Conservation (phyloP, 2,113 vertebrate genomes). For the Athene cunicularia region DNA sequence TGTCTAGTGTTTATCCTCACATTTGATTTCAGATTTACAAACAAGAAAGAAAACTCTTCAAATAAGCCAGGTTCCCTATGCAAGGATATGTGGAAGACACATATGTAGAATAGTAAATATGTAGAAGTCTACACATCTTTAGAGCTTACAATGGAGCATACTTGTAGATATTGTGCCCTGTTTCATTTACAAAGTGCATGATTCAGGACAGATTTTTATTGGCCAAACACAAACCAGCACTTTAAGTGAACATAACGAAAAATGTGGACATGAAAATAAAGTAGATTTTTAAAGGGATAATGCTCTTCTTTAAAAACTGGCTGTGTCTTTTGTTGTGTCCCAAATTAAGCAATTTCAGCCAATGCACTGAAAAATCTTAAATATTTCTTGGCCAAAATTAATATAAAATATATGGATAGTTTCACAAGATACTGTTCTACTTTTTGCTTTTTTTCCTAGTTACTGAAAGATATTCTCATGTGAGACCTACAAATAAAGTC, state of each 20-base stretch:
- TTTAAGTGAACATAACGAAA: not conserved
- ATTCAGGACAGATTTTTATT: not conserved
- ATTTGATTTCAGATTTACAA: not conserved
- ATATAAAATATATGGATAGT: not conserved
- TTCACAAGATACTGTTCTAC: not conserved
- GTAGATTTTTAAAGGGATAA: not conserved
- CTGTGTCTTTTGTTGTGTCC: not conserved
- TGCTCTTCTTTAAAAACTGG: not conserved
- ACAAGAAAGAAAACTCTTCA: not conserved
- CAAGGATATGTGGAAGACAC: not conserved
- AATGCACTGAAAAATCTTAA: not conserved
- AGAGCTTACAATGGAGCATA: not conserved
- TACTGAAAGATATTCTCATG: not conserved
- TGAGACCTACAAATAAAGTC: not conserved
- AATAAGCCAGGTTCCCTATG: not conserved
- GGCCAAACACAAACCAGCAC: not conserved
- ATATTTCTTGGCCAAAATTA: not conserved
- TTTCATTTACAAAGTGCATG: not conserved
- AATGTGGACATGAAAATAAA: not conserved
- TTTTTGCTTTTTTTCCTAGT: not conserved
- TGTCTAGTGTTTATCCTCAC: not conserved
- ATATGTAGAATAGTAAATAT: not conserved
- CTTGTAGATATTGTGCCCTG: not conserved
- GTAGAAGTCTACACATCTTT: not conserved
- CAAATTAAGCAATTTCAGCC: not conserved